phyloP scores from a whole-genome alignment of 2,113 vertebrate species.

The Bucco capensis region DNA sequence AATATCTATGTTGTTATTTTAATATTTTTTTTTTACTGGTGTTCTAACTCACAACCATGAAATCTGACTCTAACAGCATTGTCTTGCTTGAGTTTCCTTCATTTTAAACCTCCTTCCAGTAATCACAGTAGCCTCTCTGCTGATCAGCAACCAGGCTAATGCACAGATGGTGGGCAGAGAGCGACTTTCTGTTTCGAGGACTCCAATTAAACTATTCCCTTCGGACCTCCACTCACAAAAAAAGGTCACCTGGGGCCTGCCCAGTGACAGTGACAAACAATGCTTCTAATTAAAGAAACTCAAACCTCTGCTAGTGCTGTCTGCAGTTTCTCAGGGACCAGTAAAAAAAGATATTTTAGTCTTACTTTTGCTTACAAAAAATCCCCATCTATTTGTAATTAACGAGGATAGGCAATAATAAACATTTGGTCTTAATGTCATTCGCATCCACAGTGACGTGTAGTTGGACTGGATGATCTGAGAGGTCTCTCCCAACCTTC shows the following conservation, averaged over 20 bases:
- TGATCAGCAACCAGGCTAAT: background rate
- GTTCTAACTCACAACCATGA: background rate
- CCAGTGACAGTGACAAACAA: background rate
- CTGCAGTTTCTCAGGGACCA: background rate
- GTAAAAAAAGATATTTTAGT: background rate
- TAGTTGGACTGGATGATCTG: too few species aligned
- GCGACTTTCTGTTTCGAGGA: background rate
- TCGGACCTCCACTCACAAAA: constrained; percentile 22
- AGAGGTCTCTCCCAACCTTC: too few species aligned
- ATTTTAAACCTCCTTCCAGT: background rate
- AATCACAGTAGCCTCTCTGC: background rate
- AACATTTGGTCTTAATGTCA: background rate
- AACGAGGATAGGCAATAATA: background rate
- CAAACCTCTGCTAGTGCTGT: background rate
- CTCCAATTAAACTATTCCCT: constrained; percentile 64
- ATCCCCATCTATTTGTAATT: background rate
- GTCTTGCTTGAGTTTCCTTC: background rate
- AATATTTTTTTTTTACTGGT: background rate
- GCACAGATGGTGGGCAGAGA: constrained; percentile 20
- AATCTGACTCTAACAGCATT: background rate
- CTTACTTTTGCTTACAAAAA: background rate
- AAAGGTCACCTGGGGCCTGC: constrained; percentile 14
- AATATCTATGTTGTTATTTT: background rate
- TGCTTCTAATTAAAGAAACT: background rate
- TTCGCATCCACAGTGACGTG: background rate